Evolutionary conservation across 2,113 vertebrate species (phyloP), one percentile per base, ranked within the genome.

Genomic region (Aplodontia rufa): DNA sequence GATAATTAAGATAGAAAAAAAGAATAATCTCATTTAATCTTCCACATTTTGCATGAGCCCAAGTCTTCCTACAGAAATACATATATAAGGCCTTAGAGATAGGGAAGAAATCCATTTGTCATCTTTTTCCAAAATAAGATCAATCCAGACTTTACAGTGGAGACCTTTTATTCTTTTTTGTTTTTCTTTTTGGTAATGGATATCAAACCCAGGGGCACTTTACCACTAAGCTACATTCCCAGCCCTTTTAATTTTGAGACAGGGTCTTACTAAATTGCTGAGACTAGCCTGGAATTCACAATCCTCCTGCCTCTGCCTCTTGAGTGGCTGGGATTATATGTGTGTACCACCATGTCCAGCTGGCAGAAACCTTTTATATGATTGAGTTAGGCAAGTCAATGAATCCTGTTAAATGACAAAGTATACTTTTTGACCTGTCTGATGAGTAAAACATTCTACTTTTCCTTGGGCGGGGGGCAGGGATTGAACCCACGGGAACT

Each of bases 101-200:
- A 26, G 45, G 76, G 45, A 80, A 84, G 62, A 84, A 68, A 87
- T 82, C 47, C 51, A 68, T 11, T 72, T 83, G 55, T 87, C 14
- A 62, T 32, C n/a, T n/a, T 82, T 35, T 84, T 93, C n/a, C 72
- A 91, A 87, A 90, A 68, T 80, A 68, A 80, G 47, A 84, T 93
- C 11, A 72, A 87, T 30, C 4, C 45, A 69, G 32, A 35, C n/a
- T 53, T 53, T 53, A 53, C 53, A 53, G 53, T 4, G 19, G 53
- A 53, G 19, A 53, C 16, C 14, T 53, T 53, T 53, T 53, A 53
- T 55, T 55, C 6, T 55, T 58, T 22, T 58, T 58, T 22, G 22
- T 55, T 20, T 55, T 55, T 9, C 3, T 24, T 60, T 60, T 58
- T 58, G 24, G 24, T 28, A 60, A 10, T 28, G 22, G 58, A 53